Conservation (phyloP, 1,140 invertebrate genomes). For the Tetramorium simillimum region DNA sequence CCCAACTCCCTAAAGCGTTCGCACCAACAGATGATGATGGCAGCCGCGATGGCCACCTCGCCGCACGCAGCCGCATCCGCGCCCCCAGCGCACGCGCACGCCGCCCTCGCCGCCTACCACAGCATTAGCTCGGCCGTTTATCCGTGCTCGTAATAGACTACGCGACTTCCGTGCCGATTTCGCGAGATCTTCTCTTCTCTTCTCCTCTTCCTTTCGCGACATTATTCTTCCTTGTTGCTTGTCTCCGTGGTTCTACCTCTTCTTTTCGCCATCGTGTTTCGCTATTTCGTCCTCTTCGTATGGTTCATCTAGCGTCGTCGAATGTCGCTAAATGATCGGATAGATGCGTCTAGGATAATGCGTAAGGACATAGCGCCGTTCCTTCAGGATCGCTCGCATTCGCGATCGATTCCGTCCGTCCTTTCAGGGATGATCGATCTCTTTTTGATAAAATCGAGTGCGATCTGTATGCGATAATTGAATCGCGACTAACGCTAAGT, state of each 20-base stretch:
- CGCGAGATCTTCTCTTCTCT: slow-evolving; percentile 65
- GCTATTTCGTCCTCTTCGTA: slow-evolving; percentile 9
- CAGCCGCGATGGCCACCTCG: slow-evolving; percentile 85
- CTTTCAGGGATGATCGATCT: background rate
- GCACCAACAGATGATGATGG: slow-evolving; percentile 86
- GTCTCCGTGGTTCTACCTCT: slow-evolving; percentile 4
- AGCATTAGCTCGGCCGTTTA: slow-evolving; percentile 85
- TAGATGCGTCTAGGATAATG: background rate
- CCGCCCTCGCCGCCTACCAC: slow-evolving; percentile 85
- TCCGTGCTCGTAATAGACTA: slow-evolving; percentile 84
- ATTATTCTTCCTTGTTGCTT: slow-evolving; percentile 24
- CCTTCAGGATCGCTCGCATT: background rate
- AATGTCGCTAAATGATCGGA: background rate
- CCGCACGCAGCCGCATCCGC: slow-evolving; percentile 84
- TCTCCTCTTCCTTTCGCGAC: slow-evolving; percentile 21
- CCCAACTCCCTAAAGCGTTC: slow-evolving; percentile 86
- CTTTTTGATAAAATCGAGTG: background rate
- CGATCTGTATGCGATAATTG: slow-evolving; percentile 20
- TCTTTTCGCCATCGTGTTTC: slow-evolving; percentile 7
- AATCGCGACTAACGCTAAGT: slow-evolving; percentile 9
- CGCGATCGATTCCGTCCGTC: background rate
- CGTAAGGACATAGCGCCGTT: background rate
- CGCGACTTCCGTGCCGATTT: slow-evolving; percentile 73
- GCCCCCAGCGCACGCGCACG: slow-evolving; percentile 83
- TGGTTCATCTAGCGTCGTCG: background rate